phyloP scores from a whole-genome alignment of 1,140 invertebrate species.

The Drosophila repletoides region DNA sequence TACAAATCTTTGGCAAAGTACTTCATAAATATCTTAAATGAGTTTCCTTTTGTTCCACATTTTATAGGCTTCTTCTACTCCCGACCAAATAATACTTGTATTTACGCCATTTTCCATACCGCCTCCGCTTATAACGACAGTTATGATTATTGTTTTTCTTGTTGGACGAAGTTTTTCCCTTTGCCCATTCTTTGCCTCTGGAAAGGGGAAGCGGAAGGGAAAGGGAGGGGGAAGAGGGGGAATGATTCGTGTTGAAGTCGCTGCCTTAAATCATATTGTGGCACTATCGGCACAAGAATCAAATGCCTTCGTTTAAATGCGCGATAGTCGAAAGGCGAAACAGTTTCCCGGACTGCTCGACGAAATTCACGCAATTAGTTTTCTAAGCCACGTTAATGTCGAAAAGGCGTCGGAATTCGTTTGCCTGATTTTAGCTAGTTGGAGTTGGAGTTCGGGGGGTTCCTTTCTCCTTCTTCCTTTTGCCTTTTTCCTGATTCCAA shows the following conservation, averaged over 20 bases:
- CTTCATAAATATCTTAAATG: constrained; percentile 77
- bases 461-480: neutral
- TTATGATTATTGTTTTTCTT: constrained; percentile 68
- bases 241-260: constrained; percentile 20
- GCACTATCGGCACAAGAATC: constrained; percentile 77
- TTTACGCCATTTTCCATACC: constrained; percentile 39
- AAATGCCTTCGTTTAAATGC: constrained; percentile 80
- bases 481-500: neutral
- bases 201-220: neutral
- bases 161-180: too few species aligned
- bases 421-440: constrained; percentile 3
- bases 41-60: constrained; percentile 70
- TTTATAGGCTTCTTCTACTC: constrained; percentile 38
- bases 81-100: constrained; percentile 21
- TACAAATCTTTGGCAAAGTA: constrained; percentile 61
- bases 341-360: constrained; percentile 34
- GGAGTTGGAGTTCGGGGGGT: neutral
- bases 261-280: constrained; percentile 71
- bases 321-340: constrained; percentile 64
- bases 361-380: constrained; percentile 76
- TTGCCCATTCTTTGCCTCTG: neutral
- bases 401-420: constrained; percentile 71
- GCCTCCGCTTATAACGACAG: constrained; percentile 29
- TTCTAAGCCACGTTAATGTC: constrained; percentile 44
- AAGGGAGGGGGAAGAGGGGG: neutral